Evolutionary conservation across 1,140 invertebrate genomes (phyloP).

Genomic region (Zaprionus gabonicus): DNA sequence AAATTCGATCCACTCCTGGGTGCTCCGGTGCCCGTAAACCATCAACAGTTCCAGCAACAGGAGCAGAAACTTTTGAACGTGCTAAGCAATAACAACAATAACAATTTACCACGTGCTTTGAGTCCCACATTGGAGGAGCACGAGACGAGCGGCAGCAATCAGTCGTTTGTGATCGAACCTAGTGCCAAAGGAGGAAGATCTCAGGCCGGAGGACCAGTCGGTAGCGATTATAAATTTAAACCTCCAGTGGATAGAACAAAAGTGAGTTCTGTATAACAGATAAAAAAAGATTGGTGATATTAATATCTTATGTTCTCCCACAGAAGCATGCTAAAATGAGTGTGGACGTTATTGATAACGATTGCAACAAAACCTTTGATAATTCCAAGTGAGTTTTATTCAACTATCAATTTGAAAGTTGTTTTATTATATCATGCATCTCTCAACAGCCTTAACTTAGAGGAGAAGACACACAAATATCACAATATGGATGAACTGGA

Average conservation of each 20-base stretch:
- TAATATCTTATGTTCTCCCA: background rate
- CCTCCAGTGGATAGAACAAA: constrained; percentile 71
- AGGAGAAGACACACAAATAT: constrained; percentile 73
- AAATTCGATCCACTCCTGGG: constrained; percentile 82
- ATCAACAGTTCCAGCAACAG: constrained; percentile 53
- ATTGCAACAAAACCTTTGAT: constrained; percentile 81
- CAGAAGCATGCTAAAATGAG: constrained; percentile 84
- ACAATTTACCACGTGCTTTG: constrained; percentile 49
- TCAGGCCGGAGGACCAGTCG: constrained; percentile 19
- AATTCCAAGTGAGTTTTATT: constrained; percentile 71
- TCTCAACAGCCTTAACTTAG: constrained; percentile 63
- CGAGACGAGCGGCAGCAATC: constrained; percentile 69
- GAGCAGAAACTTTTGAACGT: constrained; percentile 19
- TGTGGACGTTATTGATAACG: constrained; percentile 84
- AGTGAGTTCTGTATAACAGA: constrained; percentile 38
- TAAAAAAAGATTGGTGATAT: background rate
- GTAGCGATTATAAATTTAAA: constrained; percentile 54
- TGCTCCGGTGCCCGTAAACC: constrained; percentile 73
- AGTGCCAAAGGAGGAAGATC: constrained; percentile 54
- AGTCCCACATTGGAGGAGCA: constrained; percentile 80
- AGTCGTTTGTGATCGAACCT: constrained; percentile 61
- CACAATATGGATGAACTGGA: constrained; percentile 83
- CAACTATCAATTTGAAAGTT: background rate
- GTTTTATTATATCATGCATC: background rate
- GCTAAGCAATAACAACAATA: constrained; percentile 3